Base-by-base conservation (phyloP, 1,140 invertebrate genomes). In the Drosophila lacertosa region DNA sequence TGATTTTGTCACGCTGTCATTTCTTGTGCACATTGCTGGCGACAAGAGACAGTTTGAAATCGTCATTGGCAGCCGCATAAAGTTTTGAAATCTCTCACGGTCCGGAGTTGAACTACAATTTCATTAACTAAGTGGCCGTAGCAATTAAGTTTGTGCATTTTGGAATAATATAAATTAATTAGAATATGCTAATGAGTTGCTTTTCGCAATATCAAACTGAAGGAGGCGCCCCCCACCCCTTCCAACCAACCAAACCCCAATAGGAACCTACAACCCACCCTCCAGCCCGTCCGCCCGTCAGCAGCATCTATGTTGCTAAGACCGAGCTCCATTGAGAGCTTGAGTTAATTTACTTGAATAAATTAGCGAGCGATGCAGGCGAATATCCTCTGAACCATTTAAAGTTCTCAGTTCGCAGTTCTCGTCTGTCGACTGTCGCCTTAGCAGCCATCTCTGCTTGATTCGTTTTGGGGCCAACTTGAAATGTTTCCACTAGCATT, bases 151-250 rank as follows among this genome's bases (percentile, higher is more conserved):
- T 82, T 69, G 66, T 88, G 78, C 78, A 88, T 88, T 88, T 78
- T 88, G 82, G 78, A 88, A 88, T 89, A 88, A 88, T 88, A 88
- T 88, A 88, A 88, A 88, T 88, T 88, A 88, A 88, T 88, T 88
- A 82, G 82, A 88, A 88, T 88, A 88, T 88, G 82, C 71, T 89
- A 88, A 88, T 88, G 77, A 88, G 71, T 54, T 71, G 64, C 69
- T 67, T 73, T 66, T 58, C 62, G 62, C 54, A 58, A 66, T 66
- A 66, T 53, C 29, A 66, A 66, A 44, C 63, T 47, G 58, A 44
- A 40, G 42, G 33, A 40, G 29, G 18, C 37, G 5, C 44, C 15
- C 11, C 13, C 11, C 3, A n/a, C n/a, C 3, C 40, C 29, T n/a
- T n/a, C n/a, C n/a, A n/a, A n/a, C n/a, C n/a, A n/a, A n/a, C n/a